Percentiles rank a stretch among this genome's conserved stretches.
Evolutionary conservation across 2,888 invertebrate species (phyloP).

Genomic region (Dynastes maya): DNA sequence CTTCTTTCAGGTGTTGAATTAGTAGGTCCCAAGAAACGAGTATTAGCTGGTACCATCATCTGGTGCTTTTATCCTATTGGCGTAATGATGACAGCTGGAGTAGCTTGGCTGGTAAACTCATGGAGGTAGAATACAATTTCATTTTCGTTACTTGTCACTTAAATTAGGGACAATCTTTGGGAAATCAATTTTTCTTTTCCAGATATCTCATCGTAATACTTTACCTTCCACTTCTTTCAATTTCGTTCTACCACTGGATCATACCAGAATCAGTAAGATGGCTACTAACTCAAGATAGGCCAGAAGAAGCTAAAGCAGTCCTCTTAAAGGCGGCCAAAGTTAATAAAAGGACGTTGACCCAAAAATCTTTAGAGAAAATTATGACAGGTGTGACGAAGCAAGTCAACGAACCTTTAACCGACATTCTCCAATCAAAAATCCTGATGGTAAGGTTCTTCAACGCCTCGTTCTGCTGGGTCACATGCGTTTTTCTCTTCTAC

Average conservation of each 20-base stretch:
- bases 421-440: conserved; percentile 72
- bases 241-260: conserved; percentile 77
- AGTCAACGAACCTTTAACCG: conserved; percentile 50
- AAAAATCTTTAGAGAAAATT: conserved; percentile 64
- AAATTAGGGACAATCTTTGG: no score
- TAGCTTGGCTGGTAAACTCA: conserved; percentile 78
- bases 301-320: conserved; percentile 74
- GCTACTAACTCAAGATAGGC: conserved; percentile 78
- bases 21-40: conserved; percentile 82
- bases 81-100: conserved; percentile 77
- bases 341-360: conserved; percentile 71
- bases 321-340: conserved; percentile 77
- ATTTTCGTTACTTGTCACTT: no score
- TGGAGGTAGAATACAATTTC: conserved; percentile 74
- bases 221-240: conserved; percentile 80
- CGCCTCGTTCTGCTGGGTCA: conserved; percentile 86
- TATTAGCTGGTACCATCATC: conserved; percentile 80
- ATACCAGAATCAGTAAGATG: conserved; percentile 85
- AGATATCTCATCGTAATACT: conserved; percentile 69
- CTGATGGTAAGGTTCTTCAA: conserved; percentile 74
- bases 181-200: conserved; percentile 49
- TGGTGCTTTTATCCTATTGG: conserved; percentile 82
- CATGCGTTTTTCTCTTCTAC: conserved; percentile 85
- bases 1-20: conserved; percentile 79
- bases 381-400: conserved; percentile 50